phyloP scores from a whole-genome alignment of 2,113 vertebrate genomes.

The Hippocampus comes region DNA sequence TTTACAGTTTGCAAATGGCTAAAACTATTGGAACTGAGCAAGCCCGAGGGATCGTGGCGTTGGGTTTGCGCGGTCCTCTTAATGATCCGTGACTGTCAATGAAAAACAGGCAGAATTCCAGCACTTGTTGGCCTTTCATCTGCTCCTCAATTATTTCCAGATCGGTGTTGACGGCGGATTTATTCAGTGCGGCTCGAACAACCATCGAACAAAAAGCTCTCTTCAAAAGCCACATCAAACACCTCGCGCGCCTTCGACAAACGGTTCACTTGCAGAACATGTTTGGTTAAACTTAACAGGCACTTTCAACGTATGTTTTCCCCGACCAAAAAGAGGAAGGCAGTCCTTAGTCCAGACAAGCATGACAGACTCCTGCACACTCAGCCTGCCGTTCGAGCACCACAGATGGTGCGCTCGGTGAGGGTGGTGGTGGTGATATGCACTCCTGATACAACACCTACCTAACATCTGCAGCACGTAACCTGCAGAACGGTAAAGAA shows the following conservation, averaged over 20 bases:
- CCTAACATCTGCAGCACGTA: constrained; percentile 40
- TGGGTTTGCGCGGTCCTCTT: constrained; percentile 37
- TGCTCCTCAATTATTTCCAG: constrained; percentile 68
- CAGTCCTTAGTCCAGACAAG: constrained; percentile 11
- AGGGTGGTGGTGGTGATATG: constrained; percentile 54
- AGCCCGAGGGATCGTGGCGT: constrained; percentile 4
- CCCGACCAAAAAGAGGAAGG: neutral
- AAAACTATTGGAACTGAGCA: constrained; percentile 43
- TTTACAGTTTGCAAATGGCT: constrained; percentile 19
- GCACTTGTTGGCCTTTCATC: constrained; percentile 61
- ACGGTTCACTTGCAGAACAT: constrained; percentile 6
- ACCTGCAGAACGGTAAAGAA: neutral
- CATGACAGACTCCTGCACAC: constrained; percentile 30
- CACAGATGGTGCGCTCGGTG: constrained; percentile 71
- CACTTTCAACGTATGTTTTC: constrained; percentile 27
- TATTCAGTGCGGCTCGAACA: constrained; percentile 22
- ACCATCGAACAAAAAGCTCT: constrained; percentile 29
- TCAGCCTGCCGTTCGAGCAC: constrained; percentile 44
- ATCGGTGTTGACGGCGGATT: constrained; percentile 40
- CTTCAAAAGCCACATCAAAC: constrained; percentile 1
- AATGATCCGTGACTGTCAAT: constrained; percentile 51
- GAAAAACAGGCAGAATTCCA: constrained; percentile 54
- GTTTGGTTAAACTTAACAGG: constrained; percentile 9
- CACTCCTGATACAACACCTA: constrained; percentile 63
- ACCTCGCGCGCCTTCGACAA: constrained; percentile 7